Percentiles rank a stretch among this genome's conserved stretches.
Evolutionary conservation across 2,797 vertebrate genomes (phyloP).

Genomic region (Oceanodroma leucorhoa): DNA sequence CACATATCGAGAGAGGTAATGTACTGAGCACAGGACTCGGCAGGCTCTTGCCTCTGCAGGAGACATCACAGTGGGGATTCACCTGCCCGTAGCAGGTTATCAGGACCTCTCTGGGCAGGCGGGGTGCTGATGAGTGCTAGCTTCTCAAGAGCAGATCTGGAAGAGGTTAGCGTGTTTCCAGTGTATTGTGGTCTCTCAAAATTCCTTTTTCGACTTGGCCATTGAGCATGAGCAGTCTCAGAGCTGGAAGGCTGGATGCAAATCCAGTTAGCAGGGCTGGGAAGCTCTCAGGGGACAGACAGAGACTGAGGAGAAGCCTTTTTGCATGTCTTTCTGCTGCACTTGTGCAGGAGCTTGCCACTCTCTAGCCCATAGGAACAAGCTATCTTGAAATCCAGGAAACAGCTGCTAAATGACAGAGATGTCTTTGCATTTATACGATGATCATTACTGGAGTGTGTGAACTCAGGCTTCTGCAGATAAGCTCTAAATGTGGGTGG

Average conservation of each 20-base stretch:
- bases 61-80: not conserved
- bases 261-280: not conserved
- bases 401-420: constrained; percentile 22
- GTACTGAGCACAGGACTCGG: not conserved
- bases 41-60: not conserved
- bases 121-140: not conserved
- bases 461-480: not conserved
- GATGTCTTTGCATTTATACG: not conserved
- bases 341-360: not conserved
- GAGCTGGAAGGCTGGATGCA: not conserved
- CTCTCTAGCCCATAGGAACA: not conserved
- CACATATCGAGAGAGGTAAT: not conserved
- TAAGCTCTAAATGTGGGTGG: not conserved
- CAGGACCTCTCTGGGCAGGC: not conserved
- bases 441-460: not conserved
- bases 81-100: not conserved
- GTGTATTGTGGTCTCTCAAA: not conserved
- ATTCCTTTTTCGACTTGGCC: not conserved
- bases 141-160: not conserved
- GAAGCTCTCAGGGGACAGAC: not conserved
- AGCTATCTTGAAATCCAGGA: not conserved
- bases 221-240: not conserved
- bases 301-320: not conserved
- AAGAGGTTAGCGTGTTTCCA: not conserved
- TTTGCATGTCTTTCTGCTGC: not conserved